phyloP scores from a whole-genome alignment of 1,140 invertebrate species.

The Mylabris phalerata region DNA sequence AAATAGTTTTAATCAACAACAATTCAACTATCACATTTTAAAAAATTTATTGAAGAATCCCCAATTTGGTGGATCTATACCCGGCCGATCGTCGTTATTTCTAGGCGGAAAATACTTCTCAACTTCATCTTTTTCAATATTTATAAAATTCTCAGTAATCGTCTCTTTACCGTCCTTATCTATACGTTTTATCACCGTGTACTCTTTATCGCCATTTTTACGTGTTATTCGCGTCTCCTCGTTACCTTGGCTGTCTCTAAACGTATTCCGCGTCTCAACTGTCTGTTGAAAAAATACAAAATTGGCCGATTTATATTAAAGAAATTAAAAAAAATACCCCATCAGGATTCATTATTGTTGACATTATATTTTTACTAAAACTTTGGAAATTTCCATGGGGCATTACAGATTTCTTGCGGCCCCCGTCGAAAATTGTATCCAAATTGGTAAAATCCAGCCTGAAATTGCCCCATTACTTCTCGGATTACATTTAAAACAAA shows the following conservation, averaged over 20 bases:
- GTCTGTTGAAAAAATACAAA: conserved; percentile 32
- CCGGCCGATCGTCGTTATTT: too few species aligned
- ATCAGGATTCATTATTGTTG: conserved; percentile 41
- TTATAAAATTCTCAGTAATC: conserved; percentile 43
- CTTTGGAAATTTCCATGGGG: conserved; percentile 17
- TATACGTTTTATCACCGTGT: conserved; percentile 41
- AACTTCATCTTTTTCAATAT: conserved; percentile 44
- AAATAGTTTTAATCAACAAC: too few species aligned
- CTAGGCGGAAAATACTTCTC: conserved; percentile 20
- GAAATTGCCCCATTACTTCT: neutral
- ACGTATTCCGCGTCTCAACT: conserved; percentile 42
- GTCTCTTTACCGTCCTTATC: conserved; percentile 45
- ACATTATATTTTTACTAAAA: conserved; percentile 37
- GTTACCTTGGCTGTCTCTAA: conserved; percentile 47
- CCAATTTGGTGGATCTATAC: too few species aligned
- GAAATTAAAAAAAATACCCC: conserved; percentile 38
- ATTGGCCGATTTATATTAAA: conserved; percentile 9
- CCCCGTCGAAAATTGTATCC: neutral
- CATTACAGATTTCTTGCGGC: neutral
- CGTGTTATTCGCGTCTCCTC: conserved; percentile 45
- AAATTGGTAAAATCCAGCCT: conserved; percentile 8
- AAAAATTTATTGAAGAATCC: too few species aligned
- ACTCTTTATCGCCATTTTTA: conserved; percentile 44
- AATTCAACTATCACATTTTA: too few species aligned
- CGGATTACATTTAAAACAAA: too few species aligned